These are phyloP conservation scores for Anguilla megastoma DNA, from an alignment of 2,797 vertebrate species.

Conservation along the genomic window DNA sequence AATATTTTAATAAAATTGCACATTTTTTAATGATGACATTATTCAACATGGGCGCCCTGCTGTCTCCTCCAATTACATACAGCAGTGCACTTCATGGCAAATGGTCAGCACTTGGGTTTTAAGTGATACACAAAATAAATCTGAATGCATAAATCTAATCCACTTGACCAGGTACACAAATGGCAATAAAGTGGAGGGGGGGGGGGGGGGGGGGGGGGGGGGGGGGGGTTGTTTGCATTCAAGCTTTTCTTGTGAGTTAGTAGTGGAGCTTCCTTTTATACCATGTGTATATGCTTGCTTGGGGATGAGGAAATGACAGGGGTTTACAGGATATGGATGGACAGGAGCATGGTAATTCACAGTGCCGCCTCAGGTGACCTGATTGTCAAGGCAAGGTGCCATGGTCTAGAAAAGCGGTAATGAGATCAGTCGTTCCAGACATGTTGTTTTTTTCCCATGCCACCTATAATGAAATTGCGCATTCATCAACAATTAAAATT, in stretches of 20 bases:
- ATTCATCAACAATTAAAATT: constrained; percentile 40
- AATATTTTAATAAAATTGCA: too few species aligned
- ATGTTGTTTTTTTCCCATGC: constrained; percentile 29
- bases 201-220: not conserved
- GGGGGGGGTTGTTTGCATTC: too few species aligned
- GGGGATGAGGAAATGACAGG: not conserved
- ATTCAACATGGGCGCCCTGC: not conserved
- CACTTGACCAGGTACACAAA: constrained; percentile 8
- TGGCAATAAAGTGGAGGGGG: not conserved
- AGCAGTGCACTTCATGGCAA: constrained; percentile 14
- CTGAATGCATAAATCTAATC: not conserved
- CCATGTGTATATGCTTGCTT: not conserved
- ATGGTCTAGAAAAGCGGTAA: constrained; percentile 41
- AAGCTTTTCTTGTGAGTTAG: not conserved
- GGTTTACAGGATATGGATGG: too few species aligned
- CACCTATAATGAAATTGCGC: constrained; percentile 35
- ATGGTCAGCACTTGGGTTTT: constrained; percentile 5
- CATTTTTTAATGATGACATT: too few species aligned
- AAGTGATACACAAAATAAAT: not conserved
- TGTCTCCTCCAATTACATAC: not conserved
- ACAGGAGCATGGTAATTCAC: not conserved
- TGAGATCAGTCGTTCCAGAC: constrained; percentile 39
- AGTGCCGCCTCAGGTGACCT: not conserved
- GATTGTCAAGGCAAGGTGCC: constrained; percentile 17
- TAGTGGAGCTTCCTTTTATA: not conserved